Evolutionary conservation across 2,113 vertebrate species (phyloP).

Genomic region (Brachypodius melanocephalos): DNA sequence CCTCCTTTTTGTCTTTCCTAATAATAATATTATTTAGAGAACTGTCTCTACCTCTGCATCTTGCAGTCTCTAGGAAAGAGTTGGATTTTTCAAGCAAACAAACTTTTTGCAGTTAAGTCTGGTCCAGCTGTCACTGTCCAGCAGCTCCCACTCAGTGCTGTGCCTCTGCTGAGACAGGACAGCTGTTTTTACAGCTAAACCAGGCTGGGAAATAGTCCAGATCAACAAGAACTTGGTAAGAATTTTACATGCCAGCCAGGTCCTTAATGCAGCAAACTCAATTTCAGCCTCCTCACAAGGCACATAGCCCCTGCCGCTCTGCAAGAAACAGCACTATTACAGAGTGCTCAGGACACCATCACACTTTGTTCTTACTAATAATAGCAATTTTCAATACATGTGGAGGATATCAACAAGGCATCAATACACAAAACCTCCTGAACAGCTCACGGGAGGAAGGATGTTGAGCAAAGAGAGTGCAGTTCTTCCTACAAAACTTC

Average conservation of each 20-base stretch:
- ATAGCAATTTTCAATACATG: fast-evolving
- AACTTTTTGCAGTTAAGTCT: neutral
- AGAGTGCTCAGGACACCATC: neutral
- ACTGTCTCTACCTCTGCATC: neutral
- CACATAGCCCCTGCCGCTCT: neutral
- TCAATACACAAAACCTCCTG: neutral
- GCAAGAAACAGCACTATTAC: neutral
- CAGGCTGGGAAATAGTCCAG: neutral
- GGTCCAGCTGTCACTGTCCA: neutral
- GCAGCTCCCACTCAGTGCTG: neutral
- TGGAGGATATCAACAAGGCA: neutral
- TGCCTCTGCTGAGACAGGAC: neutral
- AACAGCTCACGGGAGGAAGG: neutral
- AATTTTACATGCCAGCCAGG: neutral
- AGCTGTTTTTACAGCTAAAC: neutral
- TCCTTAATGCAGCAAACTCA: neutral
- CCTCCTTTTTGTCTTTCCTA: neutral
- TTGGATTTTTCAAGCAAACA: neutral
- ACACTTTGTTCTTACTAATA: neutral
- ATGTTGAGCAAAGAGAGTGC: neutral
- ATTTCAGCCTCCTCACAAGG: neutral
- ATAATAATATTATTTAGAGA: neutral
- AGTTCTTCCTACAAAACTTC: neutral
- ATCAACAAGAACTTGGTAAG: neutral
- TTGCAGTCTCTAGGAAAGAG: neutral